phyloP scores from a whole-genome alignment of 2,888 invertebrate genomes.

The Dolichopus griseipennis region DNA sequence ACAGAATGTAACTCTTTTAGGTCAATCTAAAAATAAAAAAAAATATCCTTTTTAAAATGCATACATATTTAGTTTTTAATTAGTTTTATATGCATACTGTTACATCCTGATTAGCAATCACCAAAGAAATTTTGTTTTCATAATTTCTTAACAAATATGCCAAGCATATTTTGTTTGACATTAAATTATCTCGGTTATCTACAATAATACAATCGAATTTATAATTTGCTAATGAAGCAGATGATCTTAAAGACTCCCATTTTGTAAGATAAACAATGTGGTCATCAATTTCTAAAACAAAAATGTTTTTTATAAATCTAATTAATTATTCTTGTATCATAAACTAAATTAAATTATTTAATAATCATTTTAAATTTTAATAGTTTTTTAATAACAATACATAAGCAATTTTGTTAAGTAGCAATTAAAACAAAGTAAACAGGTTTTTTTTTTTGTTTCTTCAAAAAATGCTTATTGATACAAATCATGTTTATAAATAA shows the following conservation, averaged over 20 bases:
- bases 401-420: no score
- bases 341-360: no score
- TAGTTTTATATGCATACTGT: conserved; percentile 28
- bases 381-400: no score
- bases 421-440: no score
- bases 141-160: conserved; percentile 37
- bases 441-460: no score
- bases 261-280: conserved; percentile 37
- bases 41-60: not conserved
- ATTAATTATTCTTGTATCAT: no score
- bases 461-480: no score
- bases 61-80: not conserved
- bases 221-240: conserved; percentile 32
- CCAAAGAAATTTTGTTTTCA: conserved; percentile 34
- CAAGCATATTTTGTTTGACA: conserved; percentile 37
- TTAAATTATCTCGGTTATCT: conserved; percentile 37
- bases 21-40: conserved; percentile 30
- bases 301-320: no score
- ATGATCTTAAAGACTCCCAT: conserved; percentile 35
- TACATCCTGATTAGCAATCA: conserved; percentile 38
- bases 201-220: conserved; percentile 37
- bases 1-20: conserved; percentile 36
- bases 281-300: conserved; percentile 29
- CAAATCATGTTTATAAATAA: no score
- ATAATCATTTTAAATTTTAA: no score